A percentile compares a stretch with the other conserved stretches of the same genome.
These are phyloP conservation scores for Zeugodacus cucurbitae DNA, from an alignment of 1,140 invertebrate species.

Conservation along the genomic window DNA sequence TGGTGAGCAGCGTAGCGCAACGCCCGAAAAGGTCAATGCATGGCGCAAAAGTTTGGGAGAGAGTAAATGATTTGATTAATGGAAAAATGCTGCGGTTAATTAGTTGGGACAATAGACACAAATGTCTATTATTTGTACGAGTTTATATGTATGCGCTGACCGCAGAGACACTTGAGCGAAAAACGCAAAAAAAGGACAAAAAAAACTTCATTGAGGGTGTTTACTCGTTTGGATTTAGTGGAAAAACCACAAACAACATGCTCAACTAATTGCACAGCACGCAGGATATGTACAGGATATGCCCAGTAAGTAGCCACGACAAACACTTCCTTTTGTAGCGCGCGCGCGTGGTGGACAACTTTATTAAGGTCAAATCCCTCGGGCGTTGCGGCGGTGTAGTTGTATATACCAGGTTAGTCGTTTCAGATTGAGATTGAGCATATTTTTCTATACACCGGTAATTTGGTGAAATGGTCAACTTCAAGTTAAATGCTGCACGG, in stretches of 20 bases:
- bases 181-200: not conserved
- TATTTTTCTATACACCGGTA: too few relatives aligned
- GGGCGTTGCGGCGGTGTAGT: too few relatives aligned
- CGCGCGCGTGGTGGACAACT: not conserved
- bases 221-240: not conserved
- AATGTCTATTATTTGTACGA: conserved; percentile 48
- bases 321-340: not conserved
- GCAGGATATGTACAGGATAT: not conserved
- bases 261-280: not conserved
- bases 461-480: too few relatives aligned
- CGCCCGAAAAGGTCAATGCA: not conserved
- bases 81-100: conserved; percentile 60
- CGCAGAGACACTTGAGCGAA: not conserved
- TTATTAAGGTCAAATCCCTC: not conserved
- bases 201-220: not conserved
- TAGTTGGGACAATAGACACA: conserved; percentile 50
- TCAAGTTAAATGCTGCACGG: too few relatives aligned
- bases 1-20: not conserved
- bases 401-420: too few relatives aligned
- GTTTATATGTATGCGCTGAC: conserved; percentile 42
- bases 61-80: conserved; percentile 59
- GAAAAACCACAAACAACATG: not conserved
- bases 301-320: not conserved
- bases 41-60: not conserved
- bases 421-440: too few relatives aligned